Evolutionary conservation across 2,113 vertebrate genomes (phyloP), one percentile per base, ranked within the genome.

Genomic region (Cacatua alba): DNA sequence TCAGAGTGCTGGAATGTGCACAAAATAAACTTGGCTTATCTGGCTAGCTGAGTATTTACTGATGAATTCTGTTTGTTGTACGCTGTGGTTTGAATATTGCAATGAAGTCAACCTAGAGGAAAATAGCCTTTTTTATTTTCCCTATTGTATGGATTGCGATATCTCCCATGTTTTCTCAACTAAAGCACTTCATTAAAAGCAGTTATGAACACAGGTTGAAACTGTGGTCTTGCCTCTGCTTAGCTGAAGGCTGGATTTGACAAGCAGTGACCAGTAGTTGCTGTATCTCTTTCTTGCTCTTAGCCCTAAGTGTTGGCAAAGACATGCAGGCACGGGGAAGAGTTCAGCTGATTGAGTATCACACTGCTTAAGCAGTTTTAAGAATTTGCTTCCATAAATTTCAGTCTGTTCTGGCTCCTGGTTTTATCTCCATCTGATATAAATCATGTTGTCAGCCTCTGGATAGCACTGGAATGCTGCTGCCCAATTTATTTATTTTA

Each of bases 341-440:
- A 90, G 84, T 92, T 94, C 72, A 93, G 16, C 37, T 62, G 59
- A 63, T 46, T 35, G 69, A 69, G 39, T 84, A 68, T 91, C 57
- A 15, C 37, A 7, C 63, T 67, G 84, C 72, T 90, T 92, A 86
- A 86, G 80, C 90, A 76, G 35, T 86, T 94, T 88, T 4, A 25
- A 92, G 90, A 90, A 88, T 81, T 90, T 78, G 10, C 78, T 75
- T 85, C 86, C 69, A 94, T 92, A 78, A 90, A 86, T 94, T 94
- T 95, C 83, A 83, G 0, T 83, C 68, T 62, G 44, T 88, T 94
- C 71, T 93, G 94, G 76, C 82, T 97, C 59, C 67, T 91, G 86
- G 37, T 87, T 92, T 91, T 78, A 44, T 91, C 77, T 87, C 65
- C 65, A 49, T 95, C 60, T 44, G 65, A 48, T 78, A 68, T 60